A percentile compares a stretch with the other conserved stretches of the same genome.
These are phyloP conservation scores for Thermophis baileyi DNA, from an alignment of 2,113 vertebrate genomes.

Conservation along the genomic window DNA sequence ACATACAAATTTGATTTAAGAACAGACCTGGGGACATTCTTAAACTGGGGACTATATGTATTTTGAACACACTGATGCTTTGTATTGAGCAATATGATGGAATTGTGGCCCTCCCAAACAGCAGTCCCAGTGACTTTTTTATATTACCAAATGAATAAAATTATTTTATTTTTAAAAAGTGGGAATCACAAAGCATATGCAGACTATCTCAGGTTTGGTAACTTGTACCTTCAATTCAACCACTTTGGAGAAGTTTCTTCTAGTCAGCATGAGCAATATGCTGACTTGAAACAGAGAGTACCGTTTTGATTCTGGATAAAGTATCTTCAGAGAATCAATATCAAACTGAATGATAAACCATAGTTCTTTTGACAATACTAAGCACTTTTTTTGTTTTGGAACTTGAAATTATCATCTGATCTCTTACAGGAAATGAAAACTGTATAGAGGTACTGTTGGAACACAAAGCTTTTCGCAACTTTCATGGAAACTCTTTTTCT, in stretches of 20 bases:
- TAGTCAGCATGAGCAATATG: background rate
- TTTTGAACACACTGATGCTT: background rate
- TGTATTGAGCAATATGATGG: background rate
- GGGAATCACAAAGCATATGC: background rate
- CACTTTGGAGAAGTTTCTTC: background rate
- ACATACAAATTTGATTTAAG: background rate
- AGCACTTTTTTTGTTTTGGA: background rate
- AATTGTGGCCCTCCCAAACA: background rate
- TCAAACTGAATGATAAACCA: constrained; percentile 3
- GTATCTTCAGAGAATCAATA: background rate
- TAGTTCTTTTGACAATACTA: background rate
- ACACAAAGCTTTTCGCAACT: constrained; percentile 84
- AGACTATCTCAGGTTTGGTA: background rate
- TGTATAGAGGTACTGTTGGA: constrained; percentile 96
- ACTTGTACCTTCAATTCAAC: background rate
- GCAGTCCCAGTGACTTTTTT: background rate
- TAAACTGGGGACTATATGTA: background rate
- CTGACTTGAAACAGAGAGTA: background rate
- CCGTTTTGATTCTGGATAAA: background rate
- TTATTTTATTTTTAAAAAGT: background rate
- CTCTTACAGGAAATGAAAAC: constrained; percentile 87
- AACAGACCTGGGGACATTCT: background rate
- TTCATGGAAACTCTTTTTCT: constrained; percentile 89
- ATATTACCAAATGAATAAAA: background rate
- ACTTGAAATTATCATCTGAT: constrained; percentile 33